Evolutionary conservation across 2,888 invertebrate genomes (phyloP), one percentile per base, ranked within the genome.

Genomic region (Zygogramma bicolorata): DNA sequence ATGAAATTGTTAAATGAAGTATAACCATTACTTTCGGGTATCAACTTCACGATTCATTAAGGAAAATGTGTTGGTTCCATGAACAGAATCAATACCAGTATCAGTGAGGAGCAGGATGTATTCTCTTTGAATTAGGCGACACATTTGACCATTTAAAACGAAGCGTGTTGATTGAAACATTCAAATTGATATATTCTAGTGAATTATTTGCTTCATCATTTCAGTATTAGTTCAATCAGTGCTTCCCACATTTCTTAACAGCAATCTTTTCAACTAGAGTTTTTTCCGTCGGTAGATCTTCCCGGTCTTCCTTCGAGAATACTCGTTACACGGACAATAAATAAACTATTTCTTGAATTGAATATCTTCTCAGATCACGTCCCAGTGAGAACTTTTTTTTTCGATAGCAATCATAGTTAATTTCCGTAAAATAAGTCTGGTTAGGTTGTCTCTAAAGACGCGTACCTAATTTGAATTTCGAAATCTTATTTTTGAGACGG

Each of bases 381-480:
- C 63, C 72, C 68, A 73, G 70, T 77, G 73, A 69, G 74, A 79
- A 77, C 70, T 73, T 46, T 68, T 72, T 77, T 77, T 77, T 73
- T 77, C 49, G 65, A 71, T 27, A 65, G 70, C 66, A 73, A 77
- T 76, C 74, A 66, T 46, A 59, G 31, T 67, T 76, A 76, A 76
- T 76, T 75, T 70, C 75, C 76, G 76, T 74, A 76, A 76, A 76
- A 76, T 75, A 73, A 76, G 71, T 73, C 76, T 75, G 75, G 76
- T 75, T 71, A 73, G 61, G 73, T 68, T 73, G 69, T 67, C 73
- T 73, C 65, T 78, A 78, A 79, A 79, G 76, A 78, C 71, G 77
- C 79, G 76, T 79, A 75, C 66, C 77, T 77, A 79, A 78, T 78
- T 65, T 72, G 67, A 72, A 66, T 77, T 76, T 73, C 71, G 62